Conservation (phyloP, 2,797 vertebrate species). For the Urosaurus nigricauda region DNA sequence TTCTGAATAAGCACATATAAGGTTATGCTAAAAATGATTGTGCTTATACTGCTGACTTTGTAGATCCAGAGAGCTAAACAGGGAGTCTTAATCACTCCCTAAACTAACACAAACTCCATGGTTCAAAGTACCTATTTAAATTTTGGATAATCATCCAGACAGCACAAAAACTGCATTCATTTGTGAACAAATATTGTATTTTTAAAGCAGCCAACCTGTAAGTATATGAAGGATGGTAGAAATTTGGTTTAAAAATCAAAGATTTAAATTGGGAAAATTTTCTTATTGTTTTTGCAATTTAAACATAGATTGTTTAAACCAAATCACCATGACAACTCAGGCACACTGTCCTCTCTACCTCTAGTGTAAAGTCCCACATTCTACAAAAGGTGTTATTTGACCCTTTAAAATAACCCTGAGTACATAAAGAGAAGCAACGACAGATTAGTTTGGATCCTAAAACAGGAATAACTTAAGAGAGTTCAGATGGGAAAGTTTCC, state of each 20-base stretch:
- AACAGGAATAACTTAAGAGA: neutral
- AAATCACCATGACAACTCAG: neutral
- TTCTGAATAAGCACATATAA: neutral
- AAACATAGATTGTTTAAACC: neutral
- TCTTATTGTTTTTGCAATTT: neutral
- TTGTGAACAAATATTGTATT: neutral
- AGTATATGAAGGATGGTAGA: neutral
- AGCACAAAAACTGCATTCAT: neutral
- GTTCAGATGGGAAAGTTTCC: neutral
- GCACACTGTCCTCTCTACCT: neutral
- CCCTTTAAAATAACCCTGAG: neutral
- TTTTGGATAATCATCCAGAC: neutral
- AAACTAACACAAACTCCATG: neutral
- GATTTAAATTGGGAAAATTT: neutral
- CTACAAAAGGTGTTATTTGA: neutral
- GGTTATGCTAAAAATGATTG: neutral
- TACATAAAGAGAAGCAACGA: neutral
- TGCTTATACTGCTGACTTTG: neutral
- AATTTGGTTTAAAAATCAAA: neutral
- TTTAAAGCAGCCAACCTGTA: neutral
- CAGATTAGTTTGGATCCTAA: neutral
- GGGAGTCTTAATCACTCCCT: neutral
- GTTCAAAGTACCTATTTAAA: neutral
- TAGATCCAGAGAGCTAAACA: neutral
- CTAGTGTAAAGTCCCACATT: neutral